phyloP scores from a whole-genome alignment of 2,888 invertebrate species.

The Andricus curvator region DNA sequence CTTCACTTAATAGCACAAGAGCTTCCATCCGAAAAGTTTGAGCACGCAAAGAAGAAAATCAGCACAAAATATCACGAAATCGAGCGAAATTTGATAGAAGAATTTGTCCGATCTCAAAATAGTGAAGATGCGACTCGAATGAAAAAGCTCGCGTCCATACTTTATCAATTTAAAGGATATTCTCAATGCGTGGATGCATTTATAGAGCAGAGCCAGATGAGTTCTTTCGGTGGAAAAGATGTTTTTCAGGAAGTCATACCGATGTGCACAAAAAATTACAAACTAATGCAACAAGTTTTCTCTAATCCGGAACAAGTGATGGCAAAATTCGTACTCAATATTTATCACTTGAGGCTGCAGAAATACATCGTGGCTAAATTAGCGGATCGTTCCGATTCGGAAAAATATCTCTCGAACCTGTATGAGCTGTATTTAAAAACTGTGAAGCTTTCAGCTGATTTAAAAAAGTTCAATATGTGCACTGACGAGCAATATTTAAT shows the following conservation, averaged over 20 bases:
- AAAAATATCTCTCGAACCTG: slow-evolving; percentile 92
- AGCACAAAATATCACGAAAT: slow-evolving; percentile 94
- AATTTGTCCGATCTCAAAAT: slow-evolving; percentile 94
- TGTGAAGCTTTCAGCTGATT: slow-evolving; percentile 85
- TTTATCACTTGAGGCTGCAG: slow-evolving; percentile 94
- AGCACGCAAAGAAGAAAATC: slow-evolving; percentile 91
- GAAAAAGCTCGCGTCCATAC: slow-evolving; percentile 94
- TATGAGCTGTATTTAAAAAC: slow-evolving; percentile 94
- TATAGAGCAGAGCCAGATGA: slow-evolving; percentile 97
- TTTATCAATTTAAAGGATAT: slow-evolving; percentile 98
- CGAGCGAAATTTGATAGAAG: slow-evolving; percentile 93
- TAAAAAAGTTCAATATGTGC: slow-evolving; percentile 88
- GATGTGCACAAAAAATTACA: slow-evolving; percentile 92
- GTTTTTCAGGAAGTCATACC: slow-evolving; percentile 94
- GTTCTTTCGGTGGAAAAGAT: slow-evolving; percentile 91
- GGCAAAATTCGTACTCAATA: slow-evolving; percentile 97
- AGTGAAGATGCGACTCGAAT: slow-evolving; percentile 91
- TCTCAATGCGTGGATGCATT: slow-evolving; percentile 97
- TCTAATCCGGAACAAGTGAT: slow-evolving; percentile 97
- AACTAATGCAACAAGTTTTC: slow-evolving; percentile 93
- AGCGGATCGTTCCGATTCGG: slow-evolving; percentile 89
- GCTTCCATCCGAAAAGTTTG: slow-evolving; percentile 92
- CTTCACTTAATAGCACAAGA: slow-evolving; percentile 97
- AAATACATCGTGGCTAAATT: slow-evolving; percentile 91
- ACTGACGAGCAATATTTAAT: slow-evolving; percentile 88